Percentiles rank a stretch among this genome's conserved stretches.
phyloP scores from a whole-genome alignment of 2,888 invertebrate species.

The Diplazon laetatorius region DNA sequence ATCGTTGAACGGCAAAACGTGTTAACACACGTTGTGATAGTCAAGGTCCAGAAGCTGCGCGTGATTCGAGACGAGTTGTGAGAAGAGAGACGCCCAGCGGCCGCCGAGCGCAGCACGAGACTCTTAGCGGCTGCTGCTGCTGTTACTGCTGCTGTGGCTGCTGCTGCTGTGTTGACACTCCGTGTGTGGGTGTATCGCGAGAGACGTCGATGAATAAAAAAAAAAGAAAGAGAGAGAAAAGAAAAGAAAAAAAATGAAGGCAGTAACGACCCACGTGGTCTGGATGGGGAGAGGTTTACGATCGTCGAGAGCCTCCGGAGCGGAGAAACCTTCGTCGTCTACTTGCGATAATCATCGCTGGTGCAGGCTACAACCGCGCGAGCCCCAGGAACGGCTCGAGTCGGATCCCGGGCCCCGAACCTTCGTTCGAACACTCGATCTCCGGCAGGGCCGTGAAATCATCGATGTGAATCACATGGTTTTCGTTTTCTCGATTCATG shows the following conservation, averaged over 20 bases:
- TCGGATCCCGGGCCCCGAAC: constrained; percentile 43
- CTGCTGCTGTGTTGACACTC: constrained; percentile 17
- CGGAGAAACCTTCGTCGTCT: constrained; percentile 64
- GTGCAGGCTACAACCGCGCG: constrained; percentile 43
- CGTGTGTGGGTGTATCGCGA: constrained; percentile 49
- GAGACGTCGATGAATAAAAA: constrained; percentile 40
- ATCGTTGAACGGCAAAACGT: constrained; percentile 4
- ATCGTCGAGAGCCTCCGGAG: constrained; percentile 52
- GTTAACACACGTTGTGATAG: not conserved
- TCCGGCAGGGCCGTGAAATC: too few species aligned
- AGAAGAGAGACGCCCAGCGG: constrained; percentile 1
- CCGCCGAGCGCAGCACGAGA: too few species aligned
- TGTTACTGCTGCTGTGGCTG: not conserved
- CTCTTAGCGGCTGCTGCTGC: not conserved
- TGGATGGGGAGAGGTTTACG: constrained; percentile 57
- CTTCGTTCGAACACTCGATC: too few species aligned
- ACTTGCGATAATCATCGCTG: constrained; percentile 62
- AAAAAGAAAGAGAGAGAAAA: not conserved
- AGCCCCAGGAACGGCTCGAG: constrained; percentile 62
- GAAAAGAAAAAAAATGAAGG: constrained; percentile 43
- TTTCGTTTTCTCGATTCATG: too few species aligned
- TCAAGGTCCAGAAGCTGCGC: constrained; percentile 9
- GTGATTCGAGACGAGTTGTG: constrained; percentile 12
- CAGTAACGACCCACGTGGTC: constrained; percentile 64
- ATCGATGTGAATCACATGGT: too few species aligned